Evolutionary conservation across 2,113 vertebrate species (phyloP), one percentile per base, ranked within the genome.

Genomic region (Euleptes europaea): DNA sequence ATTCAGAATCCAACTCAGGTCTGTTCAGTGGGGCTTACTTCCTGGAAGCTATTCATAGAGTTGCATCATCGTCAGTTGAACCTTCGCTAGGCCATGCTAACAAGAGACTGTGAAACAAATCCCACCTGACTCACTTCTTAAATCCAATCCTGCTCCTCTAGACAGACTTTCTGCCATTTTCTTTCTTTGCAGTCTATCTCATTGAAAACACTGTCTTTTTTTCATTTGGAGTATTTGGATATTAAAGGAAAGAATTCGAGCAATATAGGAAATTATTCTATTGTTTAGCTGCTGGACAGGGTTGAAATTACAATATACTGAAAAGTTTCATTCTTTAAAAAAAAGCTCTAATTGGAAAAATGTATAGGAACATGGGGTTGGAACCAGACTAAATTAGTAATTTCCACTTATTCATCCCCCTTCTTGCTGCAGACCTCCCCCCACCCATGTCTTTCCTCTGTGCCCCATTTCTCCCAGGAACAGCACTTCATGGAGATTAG

Each of bases 111-210:
- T 70, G 44, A 81, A 70, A 86, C 13, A 78, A 72, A 88, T 19
- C 85, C 28, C 84, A 1, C n/a, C 87, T 86, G 23, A 89, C 85
- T 8, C 75, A 10, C 40, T 86, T 83, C 66, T 76, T 23, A 51
- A 4, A 49, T 1, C 60, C 17, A n/a, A 82, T 88, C 33, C 69
- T 78, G 13, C 3, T 82, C 5, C 78, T 4, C 38, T 65, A 74
- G 75, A 88, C 28, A 78, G 74, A 82, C 0, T 0, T 13, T 38
- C 40, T 26, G 2, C 11, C 0, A 42, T 85, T 84, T 75, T 21
- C 33, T 83, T 77, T 28, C 17, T 82, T 90, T 82, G 5, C 7
- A 15, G 63, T 83, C 54, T 23, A 63, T 85, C n/a, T 5, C 13
- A 33, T 42, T 63, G 54, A 63, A 40, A 4, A 4, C 19, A 23